A percentile compares a stretch with the other conserved stretches of the same genome.
Conservation (phyloP, 2,888 invertebrate species). For the Parnassius mnemosyne region DNA sequence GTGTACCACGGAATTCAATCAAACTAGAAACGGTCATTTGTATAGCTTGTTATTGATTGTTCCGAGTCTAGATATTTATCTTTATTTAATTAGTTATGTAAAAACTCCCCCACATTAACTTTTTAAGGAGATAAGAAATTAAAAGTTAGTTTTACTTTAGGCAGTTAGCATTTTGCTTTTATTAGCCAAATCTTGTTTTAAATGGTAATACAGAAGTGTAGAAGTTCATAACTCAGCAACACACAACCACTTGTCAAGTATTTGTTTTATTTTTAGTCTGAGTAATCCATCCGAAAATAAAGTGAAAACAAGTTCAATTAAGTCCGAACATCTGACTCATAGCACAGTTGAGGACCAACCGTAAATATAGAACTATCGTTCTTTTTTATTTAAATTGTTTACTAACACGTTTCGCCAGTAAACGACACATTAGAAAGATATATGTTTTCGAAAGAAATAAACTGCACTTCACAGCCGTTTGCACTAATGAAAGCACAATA, state of each 20-base stretch:
- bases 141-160: no score
- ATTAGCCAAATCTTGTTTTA: constrained; percentile 1
- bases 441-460: constrained; percentile 17
- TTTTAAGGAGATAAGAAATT: no score
- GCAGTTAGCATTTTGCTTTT: no score
- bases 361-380: constrained; percentile 17
- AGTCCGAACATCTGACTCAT: constrained; percentile 12
- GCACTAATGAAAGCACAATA: constrained; percentile 5
- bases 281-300: constrained; percentile 22
- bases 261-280: constrained; percentile 10
- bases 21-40: no score
- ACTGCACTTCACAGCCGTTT: constrained; percentile 2
- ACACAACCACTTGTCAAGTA: constrained; percentile 1
- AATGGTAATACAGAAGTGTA: background rate
- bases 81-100: no score
- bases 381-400: constrained; percentile 19
- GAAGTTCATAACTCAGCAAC: constrained; percentile 4
- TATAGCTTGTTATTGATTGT: no score
- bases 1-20: no score
- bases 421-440: constrained; percentile 23
- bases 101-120: no score
- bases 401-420: constrained; percentile 22
- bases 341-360: background rate
- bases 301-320: constrained; percentile 21
- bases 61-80: no score